Percentiles rank a stretch among this genome's conserved stretches.
These are phyloP conservation scores for Schizopygopsis pylzovi DNA, from an alignment of 2,797 vertebrate species.

Conservation along the genomic window DNA sequence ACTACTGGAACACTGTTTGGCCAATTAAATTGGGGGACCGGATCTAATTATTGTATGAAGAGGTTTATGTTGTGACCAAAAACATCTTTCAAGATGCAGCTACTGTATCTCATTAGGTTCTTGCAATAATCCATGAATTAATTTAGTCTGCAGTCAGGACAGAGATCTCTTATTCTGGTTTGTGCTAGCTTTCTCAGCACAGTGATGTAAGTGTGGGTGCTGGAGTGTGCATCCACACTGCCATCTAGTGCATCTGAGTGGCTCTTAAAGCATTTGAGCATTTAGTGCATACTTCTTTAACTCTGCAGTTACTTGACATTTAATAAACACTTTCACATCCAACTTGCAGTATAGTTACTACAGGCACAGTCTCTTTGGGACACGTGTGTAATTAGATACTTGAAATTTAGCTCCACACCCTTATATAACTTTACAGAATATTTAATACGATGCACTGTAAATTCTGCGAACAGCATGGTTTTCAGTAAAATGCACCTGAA, in stretches of 20 bases:
- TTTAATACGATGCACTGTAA: neutral
- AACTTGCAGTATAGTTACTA: neutral
- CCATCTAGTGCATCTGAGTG: conserved; percentile 79
- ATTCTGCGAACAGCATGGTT: neutral
- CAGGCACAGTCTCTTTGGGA: neutral
- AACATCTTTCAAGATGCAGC: neutral
- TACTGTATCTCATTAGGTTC: neutral
- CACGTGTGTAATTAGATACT: neutral
- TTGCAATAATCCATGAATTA: neutral
- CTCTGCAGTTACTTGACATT: neutral
- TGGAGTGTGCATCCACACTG: conserved; percentile 75
- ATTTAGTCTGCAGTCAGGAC: neutral
- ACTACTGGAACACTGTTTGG: neutral
- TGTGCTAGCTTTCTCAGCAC: neutral
- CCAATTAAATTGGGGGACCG: neutral
- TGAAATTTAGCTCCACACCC: neutral
- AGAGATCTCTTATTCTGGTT: neutral
- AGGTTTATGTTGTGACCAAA: neutral
- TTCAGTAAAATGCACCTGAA: neutral
- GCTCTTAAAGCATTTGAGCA: neutral
- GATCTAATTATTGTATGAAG: neutral
- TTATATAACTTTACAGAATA: neutral
- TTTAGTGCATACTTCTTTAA: neutral
- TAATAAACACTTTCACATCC: neutral
- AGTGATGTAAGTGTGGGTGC: neutral